Evolutionary conservation across 2,113 vertebrate genomes (phyloP), one percentile per base, ranked within the genome.

Genomic region (Heterochromis multidens): DNA sequence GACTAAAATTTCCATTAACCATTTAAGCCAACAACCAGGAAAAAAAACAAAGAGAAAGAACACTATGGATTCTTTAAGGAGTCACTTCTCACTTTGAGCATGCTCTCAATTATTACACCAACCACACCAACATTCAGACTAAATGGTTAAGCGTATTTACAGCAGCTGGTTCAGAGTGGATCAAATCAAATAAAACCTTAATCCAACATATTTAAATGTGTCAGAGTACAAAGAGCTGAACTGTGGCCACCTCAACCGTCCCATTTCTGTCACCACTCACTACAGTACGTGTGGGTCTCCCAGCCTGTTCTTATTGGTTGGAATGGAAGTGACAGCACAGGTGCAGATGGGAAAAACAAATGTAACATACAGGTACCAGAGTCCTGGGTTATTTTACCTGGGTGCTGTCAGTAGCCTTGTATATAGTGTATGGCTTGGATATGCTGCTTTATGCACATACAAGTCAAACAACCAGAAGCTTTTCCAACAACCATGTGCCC

Each of bases 341-440:
- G 86, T 57, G 88, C 82, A 89, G 83, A 85, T 74, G 35, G 52
- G 67, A 58, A 27, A 80, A 79, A 65, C 60, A 85, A 79, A 81
- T 23, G 60, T 62, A 87, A 65, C 83, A 60, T 27, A 81, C 63
- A 56, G 78, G 76, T 29, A 86, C 65, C 86, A 43, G 77, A 60
- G 74, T 80, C 67, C 77, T 79, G 25, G 33, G n/a, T 46, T 77
- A 2, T 29, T 63, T 84, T 67, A 85, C 89, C 88, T 84, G 63
- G 83, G 52, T 82, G 83, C 70, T 2, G 31, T 82, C 1, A 25
- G 85, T 70, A 82, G 87, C 82, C 85, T 65, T 79, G 81, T 29
- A 67, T 89, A 60, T 86, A 84, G 85, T 58, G 84, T 93, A 94
- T 94, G 94, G 93, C 95, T 95, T 93, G 85, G 81, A 90, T 88